Percentiles rank a stretch among this genome's conserved stretches.
Evolutionary conservation across 2,888 invertebrate species (phyloP).

Genomic region (Caenorhabditis zanzibari): DNA sequence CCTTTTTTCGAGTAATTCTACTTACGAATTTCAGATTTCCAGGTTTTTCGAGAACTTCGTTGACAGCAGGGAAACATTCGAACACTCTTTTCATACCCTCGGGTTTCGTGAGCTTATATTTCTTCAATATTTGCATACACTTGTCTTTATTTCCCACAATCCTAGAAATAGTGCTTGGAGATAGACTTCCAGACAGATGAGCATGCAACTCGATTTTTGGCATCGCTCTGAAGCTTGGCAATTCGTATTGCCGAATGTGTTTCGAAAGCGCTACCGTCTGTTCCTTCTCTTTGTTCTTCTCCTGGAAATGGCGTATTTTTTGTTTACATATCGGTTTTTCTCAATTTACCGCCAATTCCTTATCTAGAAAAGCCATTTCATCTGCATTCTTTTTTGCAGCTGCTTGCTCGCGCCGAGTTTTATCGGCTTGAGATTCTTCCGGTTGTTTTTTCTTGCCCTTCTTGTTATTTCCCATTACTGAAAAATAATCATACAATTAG

Average conservation of each 20-base stretch:
- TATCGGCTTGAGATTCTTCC: conserved; percentile 4
- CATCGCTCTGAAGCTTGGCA: background rate
- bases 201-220: conserved; percentile 68
- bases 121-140: background rate
- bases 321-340: background rate
- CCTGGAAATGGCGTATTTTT: background rate
- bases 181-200: conserved; percentile 69
- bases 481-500: background rate
- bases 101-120: background rate
- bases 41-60: conserved; percentile 9
- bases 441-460: background rate
- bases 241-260: background rate
- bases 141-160: conserved; percentile 14
- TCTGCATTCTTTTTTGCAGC: background rate
- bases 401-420: background rate
- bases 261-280: background rate
- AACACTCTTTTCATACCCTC: conserved; percentile 20
- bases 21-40: conserved; percentile 9
- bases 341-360: background rate
- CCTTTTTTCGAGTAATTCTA: background rate
- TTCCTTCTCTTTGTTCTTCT: background rate
- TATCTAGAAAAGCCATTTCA: background rate
- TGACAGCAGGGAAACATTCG: background rate
- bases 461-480: background rate
- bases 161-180: conserved; percentile 47